These are phyloP conservation scores for Epistrophella euchroma DNA, from an alignment of 2,888 invertebrate species.

Conservation along the genomic window DNA sequence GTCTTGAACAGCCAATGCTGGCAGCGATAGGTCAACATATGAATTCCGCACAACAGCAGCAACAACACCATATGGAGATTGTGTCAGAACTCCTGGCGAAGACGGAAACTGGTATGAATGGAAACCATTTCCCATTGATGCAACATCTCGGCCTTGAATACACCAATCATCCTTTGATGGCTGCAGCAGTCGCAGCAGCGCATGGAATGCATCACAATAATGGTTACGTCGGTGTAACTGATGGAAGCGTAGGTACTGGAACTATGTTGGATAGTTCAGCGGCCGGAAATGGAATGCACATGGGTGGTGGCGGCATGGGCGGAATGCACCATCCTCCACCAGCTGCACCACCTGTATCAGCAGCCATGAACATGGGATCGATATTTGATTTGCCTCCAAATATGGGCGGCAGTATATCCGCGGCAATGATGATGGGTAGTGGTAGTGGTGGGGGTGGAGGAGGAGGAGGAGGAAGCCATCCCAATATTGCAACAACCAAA, in stretches of 20 bases:
- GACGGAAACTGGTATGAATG: slow-evolving; percentile 82
- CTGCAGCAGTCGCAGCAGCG: slow-evolving; percentile 72
- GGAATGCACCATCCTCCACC: slow-evolving; percentile 60
- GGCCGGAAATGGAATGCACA: slow-evolving; percentile 80
- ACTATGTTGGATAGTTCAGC: slow-evolving; percentile 54
- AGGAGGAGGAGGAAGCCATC: slow-evolving; percentile 27
- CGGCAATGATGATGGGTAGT: slow-evolving; percentile 78
- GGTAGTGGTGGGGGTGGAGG: neutral
- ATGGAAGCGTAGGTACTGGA: slow-evolving; percentile 77
- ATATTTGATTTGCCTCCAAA: slow-evolving; percentile 80
- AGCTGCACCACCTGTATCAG: slow-evolving; percentile 77
- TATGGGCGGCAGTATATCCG: slow-evolving; percentile 77
- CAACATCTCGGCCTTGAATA: slow-evolving; percentile 80
- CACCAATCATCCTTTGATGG: slow-evolving; percentile 78
- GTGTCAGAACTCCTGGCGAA: slow-evolving; percentile 82
- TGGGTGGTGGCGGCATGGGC: slow-evolving; percentile 77
- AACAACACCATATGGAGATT: slow-evolving; percentile 85
- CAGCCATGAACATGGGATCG: slow-evolving; percentile 78
- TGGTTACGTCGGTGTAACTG: slow-evolving; percentile 80
- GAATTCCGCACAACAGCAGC: slow-evolving; percentile 84
- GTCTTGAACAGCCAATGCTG: slow-evolving; percentile 87
- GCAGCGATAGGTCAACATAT: slow-evolving; percentile 82
- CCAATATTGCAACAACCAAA: slow-evolving; percentile 76
- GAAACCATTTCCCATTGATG: slow-evolving; percentile 80
- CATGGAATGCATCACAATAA: slow-evolving; percentile 80